Evolutionary conservation across 2,888 invertebrate genomes (phyloP), one percentile per base, ranked within the genome.

Genomic region (Epicampocera succincta): DNA sequence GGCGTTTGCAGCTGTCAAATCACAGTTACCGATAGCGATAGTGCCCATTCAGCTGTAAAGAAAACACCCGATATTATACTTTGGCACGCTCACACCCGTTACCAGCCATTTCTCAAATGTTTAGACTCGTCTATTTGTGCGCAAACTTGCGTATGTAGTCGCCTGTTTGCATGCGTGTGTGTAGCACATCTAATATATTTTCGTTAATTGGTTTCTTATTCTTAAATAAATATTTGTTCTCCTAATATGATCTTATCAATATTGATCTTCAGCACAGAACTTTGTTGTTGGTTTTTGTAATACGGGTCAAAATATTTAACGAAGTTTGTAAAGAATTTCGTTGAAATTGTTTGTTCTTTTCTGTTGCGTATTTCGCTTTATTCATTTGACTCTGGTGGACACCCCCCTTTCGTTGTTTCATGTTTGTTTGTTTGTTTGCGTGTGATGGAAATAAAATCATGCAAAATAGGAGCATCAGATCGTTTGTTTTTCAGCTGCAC

Each of bases 371-470:
- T 42, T 52, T 9, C 21, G 40, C 52, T 9, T 33, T 33, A n/a
- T 54, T 52, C 38, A 52, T 25, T 66, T 66, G 66, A 66, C 66
- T 42, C 52, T 66, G 48, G 40, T 3, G 40, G 66, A 52, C 66
- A 50, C 25, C 42, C 15, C 21, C 17, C 40, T 42, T 40, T 66
- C 12, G 1, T 17, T 48, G 48, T 48, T n/a, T n/a, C n/a, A n/a
- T n/a, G n/a, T n/a, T n/a, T n/a, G n/a, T n/a, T n/a, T n/a, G n/a
- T n/a, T n/a, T n/a, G n/a, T n/a, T n/a, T 17, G 48, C 19, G 8
- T 48, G 17, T 11, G 1, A 48, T 19, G 17, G 17, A 6, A 48
- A 19, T 19, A 12, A 1, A 48, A 15, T 46, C 2, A 21, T 13
- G 13, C 25, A 29, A 13, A 29, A 13, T 2, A 52, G 1, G 15